Conservation (phyloP, 2,888 invertebrate species). For the Yponomeuta malinellus region DNA sequence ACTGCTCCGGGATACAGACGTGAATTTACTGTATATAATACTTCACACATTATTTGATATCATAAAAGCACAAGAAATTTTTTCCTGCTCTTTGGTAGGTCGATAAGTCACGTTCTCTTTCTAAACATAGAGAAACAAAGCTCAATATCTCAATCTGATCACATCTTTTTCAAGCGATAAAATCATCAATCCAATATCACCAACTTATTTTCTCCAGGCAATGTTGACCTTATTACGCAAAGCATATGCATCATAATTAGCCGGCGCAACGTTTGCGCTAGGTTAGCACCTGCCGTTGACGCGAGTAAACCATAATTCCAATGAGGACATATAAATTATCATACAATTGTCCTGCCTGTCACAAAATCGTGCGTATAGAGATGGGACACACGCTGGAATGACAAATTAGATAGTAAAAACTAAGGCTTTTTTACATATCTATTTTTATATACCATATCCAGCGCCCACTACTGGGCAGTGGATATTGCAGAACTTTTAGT, state of each 20-base stretch:
- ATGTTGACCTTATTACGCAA: not conserved
- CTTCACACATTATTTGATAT: no score
- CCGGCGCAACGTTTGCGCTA: not conserved
- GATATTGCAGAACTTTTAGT: no score
- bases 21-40: no score
- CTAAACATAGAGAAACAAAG: conserved; percentile 3
- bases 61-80: no score
- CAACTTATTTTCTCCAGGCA: not conserved
- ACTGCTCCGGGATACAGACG: no score
- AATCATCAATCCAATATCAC: not conserved
- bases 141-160: conserved; percentile 9
- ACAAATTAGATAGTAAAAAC: not conserved
- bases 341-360: conserved; percentile 60
- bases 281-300: conserved; percentile 33
- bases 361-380: conserved; percentile 26
- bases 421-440: no score
- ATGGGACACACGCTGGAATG: not conserved
- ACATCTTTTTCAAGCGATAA: conserved; percentile 12
- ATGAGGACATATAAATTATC: conserved; percentile 63
- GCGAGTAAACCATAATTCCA: conserved; percentile 55
- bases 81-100: no score
- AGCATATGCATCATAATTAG: not conserved
- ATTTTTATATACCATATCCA: not conserved
- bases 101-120: not conserved
- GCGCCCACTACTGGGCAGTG: not conserved